Conservation (phyloP, 1,140 invertebrate genomes). For the Drosophila saltans region DNA sequence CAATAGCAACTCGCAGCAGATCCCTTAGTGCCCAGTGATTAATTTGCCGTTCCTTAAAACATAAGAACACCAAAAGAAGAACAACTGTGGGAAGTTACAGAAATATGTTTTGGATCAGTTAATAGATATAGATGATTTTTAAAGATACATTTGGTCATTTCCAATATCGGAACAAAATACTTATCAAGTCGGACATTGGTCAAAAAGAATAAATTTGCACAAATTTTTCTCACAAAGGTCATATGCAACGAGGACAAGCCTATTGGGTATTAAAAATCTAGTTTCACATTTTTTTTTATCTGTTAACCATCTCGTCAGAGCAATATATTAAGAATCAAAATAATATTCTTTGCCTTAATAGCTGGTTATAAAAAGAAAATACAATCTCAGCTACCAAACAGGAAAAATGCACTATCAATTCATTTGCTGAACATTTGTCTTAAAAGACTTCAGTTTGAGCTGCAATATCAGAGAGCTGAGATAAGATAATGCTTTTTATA, state of each 20-base stretch:
- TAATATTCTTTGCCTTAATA: neutral
- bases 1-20: constrained; percentile 34
- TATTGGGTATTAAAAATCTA: too few relatives aligned
- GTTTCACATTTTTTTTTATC: too few relatives aligned
- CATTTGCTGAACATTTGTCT: constrained; percentile 1
- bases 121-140: too few relatives aligned
- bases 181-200: too few relatives aligned
- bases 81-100: neutral
- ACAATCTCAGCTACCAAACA: neutral
- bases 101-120: too few relatives aligned
- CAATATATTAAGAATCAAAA: neutral
- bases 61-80: too few relatives aligned
- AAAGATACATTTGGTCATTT: too few relatives aligned
- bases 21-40: constrained; percentile 70
- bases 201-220: too few relatives aligned
- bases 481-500: constrained; percentile 14
- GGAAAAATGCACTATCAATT: neutral
- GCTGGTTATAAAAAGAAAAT: neutral
- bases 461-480: neutral
- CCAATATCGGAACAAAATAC: too few relatives aligned
- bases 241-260: too few relatives aligned
- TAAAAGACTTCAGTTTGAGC: neutral
- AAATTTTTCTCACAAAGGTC: too few relatives aligned
- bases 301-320: neutral
- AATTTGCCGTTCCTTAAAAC: constrained; percentile 54